A percentile compares a stretch with the other conserved stretches of the same genome.
phyloP scores from a whole-genome alignment of 1,140 invertebrate genomes.

The Melipona quadrifasciata region DNA sequence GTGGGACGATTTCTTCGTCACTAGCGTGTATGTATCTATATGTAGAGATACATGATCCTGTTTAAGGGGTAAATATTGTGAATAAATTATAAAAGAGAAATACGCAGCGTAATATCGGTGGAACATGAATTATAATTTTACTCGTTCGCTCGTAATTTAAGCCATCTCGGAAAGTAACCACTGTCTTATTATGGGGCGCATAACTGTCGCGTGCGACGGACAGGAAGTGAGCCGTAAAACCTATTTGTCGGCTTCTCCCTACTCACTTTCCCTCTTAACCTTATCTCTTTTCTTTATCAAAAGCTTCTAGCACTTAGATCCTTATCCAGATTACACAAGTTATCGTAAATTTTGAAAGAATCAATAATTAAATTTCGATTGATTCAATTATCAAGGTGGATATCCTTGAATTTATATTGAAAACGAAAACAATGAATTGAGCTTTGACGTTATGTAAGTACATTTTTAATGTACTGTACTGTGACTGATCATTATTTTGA shows the following conservation, averaged over 20 bases:
- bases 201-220: constrained; percentile 56
- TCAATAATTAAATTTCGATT: too few species aligned
- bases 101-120: neutral
- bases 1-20: too few species aligned
- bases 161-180: constrained; percentile 36
- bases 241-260: constrained; percentile 54
- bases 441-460: too few species aligned
- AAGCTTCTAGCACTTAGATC: constrained; percentile 17
- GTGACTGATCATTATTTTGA: neutral
- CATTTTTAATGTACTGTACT: too few species aligned
- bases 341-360: neutral
- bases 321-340: neutral
- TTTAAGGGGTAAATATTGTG: too few species aligned
- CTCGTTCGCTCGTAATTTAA: constrained; percentile 27
- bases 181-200: constrained; percentile 48
- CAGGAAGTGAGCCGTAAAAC: constrained; percentile 60
- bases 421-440: too few species aligned
- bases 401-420: neutral
- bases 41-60: too few species aligned
- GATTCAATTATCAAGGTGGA: neutral
- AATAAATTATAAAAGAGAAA: neutral
- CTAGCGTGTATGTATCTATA: too few species aligned
- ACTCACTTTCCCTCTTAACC: constrained; percentile 34
- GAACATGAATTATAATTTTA: constrained; percentile 34
- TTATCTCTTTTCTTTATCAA: constrained; percentile 18